Base-by-base conservation (phyloP, 2,888 invertebrate species). In the Leptinotarsa peninsularis region DNA sequence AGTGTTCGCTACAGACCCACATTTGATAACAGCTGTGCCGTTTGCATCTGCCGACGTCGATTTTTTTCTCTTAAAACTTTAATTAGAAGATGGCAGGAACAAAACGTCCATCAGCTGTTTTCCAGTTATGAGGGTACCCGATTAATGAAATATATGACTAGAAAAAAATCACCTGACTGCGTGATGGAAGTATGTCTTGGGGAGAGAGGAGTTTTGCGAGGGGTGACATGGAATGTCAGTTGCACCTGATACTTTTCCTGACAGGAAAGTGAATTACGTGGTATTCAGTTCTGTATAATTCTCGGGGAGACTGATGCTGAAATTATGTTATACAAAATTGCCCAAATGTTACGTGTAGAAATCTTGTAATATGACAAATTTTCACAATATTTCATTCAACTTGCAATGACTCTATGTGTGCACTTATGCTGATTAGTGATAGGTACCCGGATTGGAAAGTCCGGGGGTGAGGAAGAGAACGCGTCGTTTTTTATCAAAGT, bases 1-100 rank as follows among this genome's bases (percentile, higher is more conserved):
- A 58, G 60, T 71, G 67, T 67, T 73, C 72, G 74, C 71, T 63
- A 73, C 70, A 75, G 72, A 71, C 76, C 73, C 73, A 76, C 74
- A 76, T 76, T 78, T 75, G 73, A 75, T 69, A 75, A 76, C 78
- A 78, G 76, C 78, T 75, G 75, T 72, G 72, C 69, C 66, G 67
- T 50, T 66, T 58, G 58, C 75, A 75, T 75, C 75, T 72, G 75
- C 72, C 63, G 68, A 33, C 63, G 33, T 63, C 63, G 27, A 67
- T 71, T 72, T 74, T 67, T 66, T 33, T 66, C 5, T 23, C 60
- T 71, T 66, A 75, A 75, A 75, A 75, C 72, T 72, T 67, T 72
- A 75, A 75, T 75, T 75, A 75, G 72, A 68, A 52, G 68, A 72
- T 75, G 60, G 75, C 72, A 72, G 54, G 75, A 69, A 58, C 66